Conservation (phyloP, 2,888 invertebrate species). For the Hedya salicella region DNA sequence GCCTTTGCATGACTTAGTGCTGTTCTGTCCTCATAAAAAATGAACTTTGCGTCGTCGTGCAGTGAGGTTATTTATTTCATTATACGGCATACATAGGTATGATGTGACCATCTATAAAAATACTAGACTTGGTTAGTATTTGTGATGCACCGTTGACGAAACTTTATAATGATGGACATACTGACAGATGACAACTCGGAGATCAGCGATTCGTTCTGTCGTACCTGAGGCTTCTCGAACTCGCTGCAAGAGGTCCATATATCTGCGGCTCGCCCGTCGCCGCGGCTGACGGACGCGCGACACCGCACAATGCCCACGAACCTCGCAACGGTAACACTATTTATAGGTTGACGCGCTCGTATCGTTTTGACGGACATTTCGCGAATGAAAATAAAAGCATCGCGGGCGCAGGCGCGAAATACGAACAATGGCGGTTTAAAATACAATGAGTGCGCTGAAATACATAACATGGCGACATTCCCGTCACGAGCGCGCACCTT, state of each 20-base stretch:
- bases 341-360: conserved; percentile 53
- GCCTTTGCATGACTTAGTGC: no score
- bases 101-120: no score
- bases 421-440: conserved; percentile 82
- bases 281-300: conserved; percentile 51
- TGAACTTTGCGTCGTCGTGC: no score
- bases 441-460: conserved; percentile 81
- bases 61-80: no score
- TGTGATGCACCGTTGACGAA: no score
- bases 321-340: conserved; percentile 50
- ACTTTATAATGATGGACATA: not conserved
- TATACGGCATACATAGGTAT: no score
- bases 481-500: conserved; percentile 81
- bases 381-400: conserved; percentile 51
- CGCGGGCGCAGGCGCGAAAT: conserved; percentile 74
- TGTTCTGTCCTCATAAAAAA: no score
- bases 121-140: no score
- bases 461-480: conserved; percentile 78
- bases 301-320: conserved; percentile 46
- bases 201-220: conserved; percentile 5
- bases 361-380: conserved; percentile 57
- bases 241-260: conserved; percentile 18
- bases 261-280: conserved; percentile 47
- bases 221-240: conserved; percentile 6
- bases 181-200: conserved; percentile 6